phyloP scores from a whole-genome alignment of 2,888 invertebrate species.

The Nomada goodeniana region DNA sequence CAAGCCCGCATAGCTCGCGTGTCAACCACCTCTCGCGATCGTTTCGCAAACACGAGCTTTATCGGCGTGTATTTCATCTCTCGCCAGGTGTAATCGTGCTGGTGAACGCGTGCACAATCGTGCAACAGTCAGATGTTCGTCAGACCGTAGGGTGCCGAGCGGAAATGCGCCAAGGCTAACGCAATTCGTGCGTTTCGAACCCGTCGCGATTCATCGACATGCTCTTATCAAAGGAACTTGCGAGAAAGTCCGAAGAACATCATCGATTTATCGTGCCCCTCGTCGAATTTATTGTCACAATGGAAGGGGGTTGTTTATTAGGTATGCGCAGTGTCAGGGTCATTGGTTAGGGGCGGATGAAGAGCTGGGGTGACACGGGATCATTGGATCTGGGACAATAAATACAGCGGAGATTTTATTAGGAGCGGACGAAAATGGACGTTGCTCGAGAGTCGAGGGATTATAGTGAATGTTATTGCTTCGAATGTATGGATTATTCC shows the following conservation, averaged over 20 bases:
- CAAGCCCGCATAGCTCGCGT: conserved; percentile 24
- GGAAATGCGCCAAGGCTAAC: conserved; percentile 43
- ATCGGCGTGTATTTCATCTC: conserved; percentile 34
- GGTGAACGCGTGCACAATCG: conserved; percentile 48
- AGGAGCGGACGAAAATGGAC: too few relatives aligned
- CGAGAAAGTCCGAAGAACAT: background rate
- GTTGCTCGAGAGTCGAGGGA: too few relatives aligned
- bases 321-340: too few relatives aligned
- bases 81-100: conserved; percentile 37
- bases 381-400: too few relatives aligned
- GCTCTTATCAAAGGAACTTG: conserved; percentile 24
- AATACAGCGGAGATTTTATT: too few relatives aligned
- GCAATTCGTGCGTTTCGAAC: conserved; percentile 1
- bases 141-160: conserved; percentile 20
- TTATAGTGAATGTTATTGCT: too few relatives aligned
- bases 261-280: too few relatives aligned
- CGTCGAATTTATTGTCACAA: too few relatives aligned
- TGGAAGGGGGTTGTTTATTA: too few relatives aligned
- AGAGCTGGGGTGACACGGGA: too few relatives aligned
- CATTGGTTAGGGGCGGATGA: too few relatives aligned
- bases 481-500: too few relatives aligned
- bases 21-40: conserved; percentile 32
- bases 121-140: conserved; percentile 30
- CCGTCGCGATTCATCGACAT: conserved; percentile 12
- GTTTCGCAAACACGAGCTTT: conserved; percentile 32